Conservation (phyloP, 2,797 vertebrate species). For the Muraenolepis orangiensis region DNA sequence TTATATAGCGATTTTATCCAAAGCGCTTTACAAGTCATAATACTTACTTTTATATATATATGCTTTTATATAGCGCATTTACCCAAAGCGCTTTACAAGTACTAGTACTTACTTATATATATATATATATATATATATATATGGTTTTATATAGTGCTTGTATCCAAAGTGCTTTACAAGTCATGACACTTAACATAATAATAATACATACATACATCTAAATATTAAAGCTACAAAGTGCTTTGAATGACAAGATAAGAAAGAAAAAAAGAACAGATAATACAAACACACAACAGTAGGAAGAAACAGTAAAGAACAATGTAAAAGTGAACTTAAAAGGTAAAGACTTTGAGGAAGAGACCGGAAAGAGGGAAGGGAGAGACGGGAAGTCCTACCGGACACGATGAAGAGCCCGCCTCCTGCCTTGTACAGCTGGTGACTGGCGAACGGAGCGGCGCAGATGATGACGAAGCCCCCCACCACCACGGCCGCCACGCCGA, state of each 20-base stretch:
- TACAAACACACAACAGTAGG: not conserved
- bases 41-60: no score
- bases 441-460: slow-evolving; percentile 92
- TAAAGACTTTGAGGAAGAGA: no score
- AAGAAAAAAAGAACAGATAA: not conserved
- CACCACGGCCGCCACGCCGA: slow-evolving; percentile 82
- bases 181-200: no score
- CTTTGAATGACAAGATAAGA: not conserved
- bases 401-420: slow-evolving; percentile 86
- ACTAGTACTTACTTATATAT: no score
- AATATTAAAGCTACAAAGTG: not conserved
- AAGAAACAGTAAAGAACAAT: not conserved
- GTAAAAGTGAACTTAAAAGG: no score
- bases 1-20: no score
- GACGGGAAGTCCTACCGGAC: slow-evolving; percentile 74
- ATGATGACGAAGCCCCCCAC: slow-evolving; percentile 89
- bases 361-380: not conserved
- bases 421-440: slow-evolving; percentile 86
- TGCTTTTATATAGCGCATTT: no score
- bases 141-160: no score
- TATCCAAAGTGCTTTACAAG: no score
- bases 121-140: no score
- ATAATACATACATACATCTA: not conserved
- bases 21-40: no score
- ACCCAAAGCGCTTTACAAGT: no score